phyloP scores from a whole-genome alignment of 1,140 invertebrate genomes.

The Drosophila bocki region DNA sequence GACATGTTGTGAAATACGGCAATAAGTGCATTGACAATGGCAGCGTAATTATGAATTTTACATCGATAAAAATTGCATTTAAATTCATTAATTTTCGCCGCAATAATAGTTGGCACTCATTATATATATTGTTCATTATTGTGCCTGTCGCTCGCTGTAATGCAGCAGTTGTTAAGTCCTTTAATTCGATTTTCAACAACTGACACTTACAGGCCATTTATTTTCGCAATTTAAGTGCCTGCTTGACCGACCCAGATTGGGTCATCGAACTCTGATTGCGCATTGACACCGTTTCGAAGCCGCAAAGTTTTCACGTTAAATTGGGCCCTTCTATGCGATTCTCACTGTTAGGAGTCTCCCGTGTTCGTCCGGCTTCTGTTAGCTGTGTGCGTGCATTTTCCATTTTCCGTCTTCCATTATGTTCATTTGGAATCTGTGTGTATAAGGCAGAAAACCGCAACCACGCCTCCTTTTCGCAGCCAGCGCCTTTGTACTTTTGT shows the following conservation, averaged over 20 bases:
- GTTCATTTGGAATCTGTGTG: constrained; percentile 22
- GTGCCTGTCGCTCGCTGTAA: constrained; percentile 20
- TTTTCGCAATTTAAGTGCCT: constrained; percentile 62
- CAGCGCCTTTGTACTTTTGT: constrained; percentile 34
- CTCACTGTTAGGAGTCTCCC: not conserved
- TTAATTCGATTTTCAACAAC: constrained; percentile 75
- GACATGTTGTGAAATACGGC: constrained; percentile 45
- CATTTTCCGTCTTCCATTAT: constrained; percentile 23
- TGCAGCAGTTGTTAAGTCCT: constrained; percentile 37
- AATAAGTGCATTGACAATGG: constrained; percentile 65
- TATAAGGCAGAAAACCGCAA: constrained; percentile 27
- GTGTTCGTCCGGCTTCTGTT: constrained; percentile 6
- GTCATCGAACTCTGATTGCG: constrained; percentile 64
- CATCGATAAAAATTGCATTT: constrained; percentile 76
- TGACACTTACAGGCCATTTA: constrained; percentile 77
- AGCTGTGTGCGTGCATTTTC: constrained; percentile 36
- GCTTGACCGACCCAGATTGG: constrained; percentile 42
- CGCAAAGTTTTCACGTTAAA: constrained; percentile 19
- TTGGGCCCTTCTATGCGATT: constrained; percentile 15
- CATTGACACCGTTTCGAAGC: constrained; percentile 39
- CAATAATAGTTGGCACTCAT: constrained; percentile 61
- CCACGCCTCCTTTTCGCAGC: constrained; percentile 37
- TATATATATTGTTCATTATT: constrained; percentile 72
- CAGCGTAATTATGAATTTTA: constrained; percentile 77
- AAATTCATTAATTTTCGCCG: constrained; percentile 72